Conservation (phyloP, 2,797 vertebrate species). For the Myotis findleyi region DNA sequence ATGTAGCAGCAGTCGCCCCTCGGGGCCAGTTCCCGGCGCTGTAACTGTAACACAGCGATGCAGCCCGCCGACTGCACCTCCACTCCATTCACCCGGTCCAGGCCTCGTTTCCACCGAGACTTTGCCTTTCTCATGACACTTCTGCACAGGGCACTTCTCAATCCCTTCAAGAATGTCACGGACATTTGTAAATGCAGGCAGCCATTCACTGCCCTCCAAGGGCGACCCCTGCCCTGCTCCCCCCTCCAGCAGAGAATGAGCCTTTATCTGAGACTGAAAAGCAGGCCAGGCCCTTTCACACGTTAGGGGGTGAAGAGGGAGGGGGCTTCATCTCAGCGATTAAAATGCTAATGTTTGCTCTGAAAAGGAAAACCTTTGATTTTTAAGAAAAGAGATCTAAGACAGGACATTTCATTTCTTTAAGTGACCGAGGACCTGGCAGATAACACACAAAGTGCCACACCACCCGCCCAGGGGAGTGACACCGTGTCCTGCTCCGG, state of each 20-base stretch:
- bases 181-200: conserved; percentile 59
- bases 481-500: neutral
- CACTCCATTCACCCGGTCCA: conserved; percentile 3
- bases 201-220: conserved; percentile 60
- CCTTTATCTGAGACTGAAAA: conserved; percentile 27
- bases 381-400: conserved; percentile 57
- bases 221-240: conserved; percentile 34
- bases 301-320: rapidly evolving
- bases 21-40: neutral
- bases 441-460: neutral
- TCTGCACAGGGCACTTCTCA: conserved; percentile 15
- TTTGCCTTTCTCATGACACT: conserved; percentile 49
- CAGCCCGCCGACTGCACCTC: conserved; percentile 10
- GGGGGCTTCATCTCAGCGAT: neutral
- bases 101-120: neutral
- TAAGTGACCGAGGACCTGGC: conserved; percentile 48
- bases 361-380: conserved; percentile 66
- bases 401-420: conserved; percentile 56
- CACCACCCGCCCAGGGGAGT: neutral
- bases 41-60: neutral
- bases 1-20: neutral
- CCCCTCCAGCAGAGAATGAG: neutral
- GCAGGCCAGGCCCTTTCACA: conserved; percentile 34
- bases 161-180: conserved; percentile 51
- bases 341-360: conserved; percentile 67